Base-by-base conservation (phyloP, 2,888 invertebrate genomes). In the Drosophila birchii region DNA sequence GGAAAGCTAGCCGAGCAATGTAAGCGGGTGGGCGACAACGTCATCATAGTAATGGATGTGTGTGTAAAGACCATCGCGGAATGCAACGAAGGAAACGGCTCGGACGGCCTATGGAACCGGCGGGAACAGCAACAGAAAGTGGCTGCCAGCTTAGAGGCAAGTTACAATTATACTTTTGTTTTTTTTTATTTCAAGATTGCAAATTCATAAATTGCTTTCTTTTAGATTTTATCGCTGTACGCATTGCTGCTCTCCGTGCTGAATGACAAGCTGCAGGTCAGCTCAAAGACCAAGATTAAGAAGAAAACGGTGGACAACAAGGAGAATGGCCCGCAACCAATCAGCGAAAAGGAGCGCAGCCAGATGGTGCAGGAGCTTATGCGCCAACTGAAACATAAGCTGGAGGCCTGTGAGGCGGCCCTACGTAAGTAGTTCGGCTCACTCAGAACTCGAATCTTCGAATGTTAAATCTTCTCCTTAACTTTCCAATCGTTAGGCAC, bases 131-230 rank as follows among this genome's bases (percentile, higher is more conserved):
- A 95, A 77, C 95, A 94, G 83, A 92, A 92, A 38, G 92, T 94
- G 39, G 94, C 94, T 20, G 94, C 94, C 85, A 94, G 93, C 82
- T 92, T 95, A 71, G 95, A 96, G 94, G 95, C 95, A 60, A 83
- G 92, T 38, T 23, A 4, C 7, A 2, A 3, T 6, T 5, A 29
- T 23, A 4, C 18, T 9, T 0, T 1, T 3, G 1, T n/a, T n/a
- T n/a, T n/a, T n/a, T n/a, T n/a, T n/a, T 16, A 32, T 20, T 12
- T 20, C n/a, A n/a, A 26, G 16, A n/a, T 23, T 23, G 11, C 0
- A 29, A 29, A 56, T 18, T 6, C 4, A 5, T 2, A 14, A 18
- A 16, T 43, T 32, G 3, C 11, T 20, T 6, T 6, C 6, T n/a
- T 77, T 26, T 58, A 93, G 93, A 92, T 93, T 61, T 75, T 93